phyloP scores from a whole-genome alignment of 2,113 vertebrate genomes.

The Notothenia coriiceps region DNA sequence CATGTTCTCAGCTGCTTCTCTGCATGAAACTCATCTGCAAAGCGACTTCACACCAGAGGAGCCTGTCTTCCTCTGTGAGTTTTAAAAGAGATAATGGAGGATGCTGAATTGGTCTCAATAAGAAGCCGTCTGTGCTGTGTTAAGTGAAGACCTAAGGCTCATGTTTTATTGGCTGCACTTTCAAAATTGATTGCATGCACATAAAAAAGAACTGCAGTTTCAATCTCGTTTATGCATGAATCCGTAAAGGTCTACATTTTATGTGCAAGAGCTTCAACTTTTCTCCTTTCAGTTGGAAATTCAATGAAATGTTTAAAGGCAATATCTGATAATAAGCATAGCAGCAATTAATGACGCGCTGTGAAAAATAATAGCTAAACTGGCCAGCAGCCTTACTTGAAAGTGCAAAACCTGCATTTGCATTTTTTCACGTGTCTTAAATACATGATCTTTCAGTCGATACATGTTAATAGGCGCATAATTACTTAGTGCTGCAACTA shows the following conservation, averaged over 20 bases:
- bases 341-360: conserved; percentile 3
- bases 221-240: not conserved
- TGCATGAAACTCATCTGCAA: conserved; percentile 17
- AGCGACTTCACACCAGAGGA: conserved; percentile 14
- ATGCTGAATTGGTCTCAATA: not conserved
- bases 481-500: not conserved
- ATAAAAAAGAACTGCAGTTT: not conserved
- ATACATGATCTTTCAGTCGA: not conserved
- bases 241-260: not conserved
- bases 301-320: conserved; percentile 12
- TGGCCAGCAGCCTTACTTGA: not conserved
- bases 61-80: conserved; percentile 7
- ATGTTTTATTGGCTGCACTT: not conserved
- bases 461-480: not conserved
- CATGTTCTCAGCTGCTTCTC: conserved; percentile 29
- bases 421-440: not conserved
- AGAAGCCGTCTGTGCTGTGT: not conserved
- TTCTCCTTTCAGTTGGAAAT: conserved; percentile 10
- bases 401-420: not conserved
- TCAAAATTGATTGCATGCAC: not conserved
- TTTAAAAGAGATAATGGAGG: not conserved
- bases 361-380: not conserved
- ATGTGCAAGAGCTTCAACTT: not conserved
- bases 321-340: not conserved
- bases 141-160: not conserved